A percentile compares a stretch with the other conserved stretches of the same genome.
Evolutionary conservation across 1,140 invertebrate species (phyloP).

Genomic region (Atopsyche davidsoni): DNA sequence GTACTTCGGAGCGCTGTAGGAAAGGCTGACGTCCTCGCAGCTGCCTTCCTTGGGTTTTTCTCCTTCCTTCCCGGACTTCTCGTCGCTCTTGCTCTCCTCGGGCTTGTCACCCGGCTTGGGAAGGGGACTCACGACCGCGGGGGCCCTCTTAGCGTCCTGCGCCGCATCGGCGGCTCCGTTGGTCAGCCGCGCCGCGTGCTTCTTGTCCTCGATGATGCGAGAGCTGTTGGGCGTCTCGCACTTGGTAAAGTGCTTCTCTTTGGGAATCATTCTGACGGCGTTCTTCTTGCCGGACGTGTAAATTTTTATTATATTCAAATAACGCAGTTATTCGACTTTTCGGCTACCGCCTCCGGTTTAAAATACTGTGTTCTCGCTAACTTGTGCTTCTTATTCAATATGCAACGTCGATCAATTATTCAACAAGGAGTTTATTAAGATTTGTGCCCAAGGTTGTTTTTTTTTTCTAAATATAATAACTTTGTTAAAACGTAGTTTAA

Average conservation of each 20-base stretch:
- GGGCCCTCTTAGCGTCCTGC: not conserved
- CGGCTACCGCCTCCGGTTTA: not conserved
- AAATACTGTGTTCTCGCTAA: slow-evolving; percentile 1
- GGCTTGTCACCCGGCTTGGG: too few species aligned
- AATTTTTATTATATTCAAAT: not conserved
- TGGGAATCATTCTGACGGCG: slow-evolving; percentile 25
- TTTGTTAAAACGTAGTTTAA: too few species aligned
- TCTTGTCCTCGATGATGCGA: slow-evolving; percentile 25
- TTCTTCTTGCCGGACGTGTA: slow-evolving; percentile 1
- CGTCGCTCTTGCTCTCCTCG: slow-evolving; percentile 35
- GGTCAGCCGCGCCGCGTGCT: slow-evolving; percentile 11
- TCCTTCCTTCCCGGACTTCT: not conserved
- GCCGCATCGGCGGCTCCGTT: slow-evolving; percentile 18
- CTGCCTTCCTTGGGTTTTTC: slow-evolving; percentile 25
- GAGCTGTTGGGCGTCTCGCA: slow-evolving; percentile 26
- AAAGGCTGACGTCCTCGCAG: slow-evolving; percentile 42
- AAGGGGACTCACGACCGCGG: slow-evolving; percentile 30
- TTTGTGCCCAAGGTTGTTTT: slow-evolving; percentile 26
- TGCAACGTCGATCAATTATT: slow-evolving; percentile 1
- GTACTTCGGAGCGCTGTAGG: slow-evolving; percentile 62
- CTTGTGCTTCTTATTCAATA: slow-evolving; percentile 4
- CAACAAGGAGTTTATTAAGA: slow-evolving; percentile 10
- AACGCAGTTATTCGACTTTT: not conserved
- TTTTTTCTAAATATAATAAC: slow-evolving; percentile 9
- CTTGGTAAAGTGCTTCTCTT: slow-evolving; percentile 29